Base-by-base conservation (phyloP, 2,797 vertebrate species). In the Diplodus puntazzo region DNA sequence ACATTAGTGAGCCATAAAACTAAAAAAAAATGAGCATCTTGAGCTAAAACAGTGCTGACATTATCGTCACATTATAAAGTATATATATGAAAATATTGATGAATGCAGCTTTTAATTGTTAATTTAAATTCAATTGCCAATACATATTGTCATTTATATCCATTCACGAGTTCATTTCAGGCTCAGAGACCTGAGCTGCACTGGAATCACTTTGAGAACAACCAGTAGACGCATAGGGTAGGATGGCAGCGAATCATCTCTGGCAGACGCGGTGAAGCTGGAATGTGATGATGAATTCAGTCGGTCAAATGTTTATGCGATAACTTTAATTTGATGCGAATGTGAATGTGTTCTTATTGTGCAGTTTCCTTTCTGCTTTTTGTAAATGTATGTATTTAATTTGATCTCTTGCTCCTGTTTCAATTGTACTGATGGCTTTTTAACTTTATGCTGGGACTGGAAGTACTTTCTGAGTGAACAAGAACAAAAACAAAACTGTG, bases 401-500 rank as follows among this genome's bases (percentile, higher is more conserved):
- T 54, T 30, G 3, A 46, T 49, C 21, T 25, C 52, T 34, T 58
- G 27, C 58, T 72, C 12, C 50, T 45, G 9, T 62, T 62, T 49
- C 49, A 60, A 1, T 25, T 46, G 21, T 48, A 5, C 20, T 61
- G 18, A 34, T 20, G 16, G n/a, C 59, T 62, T 16, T 65, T 57
- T 52, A 53, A 34, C 34, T 9, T 34, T 75, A 69, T 52, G 30
- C 12, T 46, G 58, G 20, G 23, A 61, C 71, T 76, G 42, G 39
- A 63, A 52, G 46, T 58, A 27, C 49, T 76, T 60, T 69, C 53
- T 46, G 17, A 58, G 59, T 69, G 42, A 61, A 25, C 55, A 63
- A 81, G 57, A 18, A 54, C 53, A 48, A 21, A 55, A 52, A 42
- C 8, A 21, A 18, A n/a, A 76, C 16, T 16, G 43, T 39, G 68